A percentile compares a stretch with the other conserved stretches of the same genome.
Evolutionary conservation across 2,888 invertebrate species (phyloP).

Genomic region (Eudemis profundana): DNA sequence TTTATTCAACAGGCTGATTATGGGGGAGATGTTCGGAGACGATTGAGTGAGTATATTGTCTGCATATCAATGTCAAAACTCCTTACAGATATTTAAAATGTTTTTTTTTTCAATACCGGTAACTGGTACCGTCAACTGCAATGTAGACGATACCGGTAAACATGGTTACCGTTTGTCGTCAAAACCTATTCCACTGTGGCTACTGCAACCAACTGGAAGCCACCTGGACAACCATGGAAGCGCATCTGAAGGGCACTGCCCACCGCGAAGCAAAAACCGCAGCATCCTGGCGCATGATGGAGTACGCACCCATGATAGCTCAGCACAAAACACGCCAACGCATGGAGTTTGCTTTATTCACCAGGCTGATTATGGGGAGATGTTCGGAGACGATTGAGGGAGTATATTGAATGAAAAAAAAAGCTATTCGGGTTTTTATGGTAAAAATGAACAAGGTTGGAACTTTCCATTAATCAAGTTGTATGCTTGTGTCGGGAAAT

Average conservation of each 20-base stretch:
- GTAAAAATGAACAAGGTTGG: no score
- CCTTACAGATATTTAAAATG: no score
- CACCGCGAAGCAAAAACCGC: constrained; percentile 51
- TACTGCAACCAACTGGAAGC: constrained; percentile 52
- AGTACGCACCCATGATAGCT: constrained; percentile 42
- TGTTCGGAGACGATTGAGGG: constrained; percentile 8
- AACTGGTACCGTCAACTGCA: no score
- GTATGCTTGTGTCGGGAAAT: no score
- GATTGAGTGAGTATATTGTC: constrained; percentile 2
- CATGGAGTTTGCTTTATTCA: constrained; percentile 9
- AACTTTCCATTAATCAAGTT: no score
- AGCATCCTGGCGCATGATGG: constrained; percentile 46
- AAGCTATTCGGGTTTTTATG: no score
- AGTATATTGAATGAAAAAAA: no score
- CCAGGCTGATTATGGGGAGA: constrained; percentile 12
- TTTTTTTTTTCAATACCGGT: no score
- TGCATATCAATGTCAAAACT: no score
- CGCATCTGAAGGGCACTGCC: constrained; percentile 48
- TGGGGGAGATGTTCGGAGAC: constrained; percentile 8
- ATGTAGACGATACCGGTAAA: no score
- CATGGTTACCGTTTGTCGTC: no score
- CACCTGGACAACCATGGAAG: constrained; percentile 47
- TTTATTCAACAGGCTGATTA: constrained; percentile 11
- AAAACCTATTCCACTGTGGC: constrained; percentile 56
- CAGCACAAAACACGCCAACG: constrained; percentile 37